A percentile compares a stretch with the other conserved stretches of the same genome.
These are phyloP conservation scores for Telmatherina bonti DNA, from an alignment of 2,797 vertebrate species.

Conservation along the genomic window DNA sequence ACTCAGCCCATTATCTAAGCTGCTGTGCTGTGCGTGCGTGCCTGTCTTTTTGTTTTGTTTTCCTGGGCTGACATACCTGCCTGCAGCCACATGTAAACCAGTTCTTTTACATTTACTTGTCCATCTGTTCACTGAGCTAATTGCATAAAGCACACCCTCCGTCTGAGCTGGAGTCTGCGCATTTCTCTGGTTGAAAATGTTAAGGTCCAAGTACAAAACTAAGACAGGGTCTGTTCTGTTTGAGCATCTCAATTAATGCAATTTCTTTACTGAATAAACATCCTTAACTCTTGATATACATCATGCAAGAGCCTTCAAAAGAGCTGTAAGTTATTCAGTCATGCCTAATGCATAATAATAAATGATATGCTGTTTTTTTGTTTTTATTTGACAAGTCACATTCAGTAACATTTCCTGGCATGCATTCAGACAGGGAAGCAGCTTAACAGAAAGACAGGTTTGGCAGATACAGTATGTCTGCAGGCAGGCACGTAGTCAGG, in stretches of 20 bases:
- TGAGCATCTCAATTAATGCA: not conserved
- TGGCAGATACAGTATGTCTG: not conserved
- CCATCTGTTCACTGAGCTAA: not conserved
- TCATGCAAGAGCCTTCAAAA: not conserved
- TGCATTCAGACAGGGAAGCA: conserved; percentile 3
- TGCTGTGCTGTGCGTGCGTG: too few relatives aligned
- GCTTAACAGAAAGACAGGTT: conserved; percentile 2
- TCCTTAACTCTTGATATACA: not conserved
- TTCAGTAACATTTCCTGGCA: not conserved
- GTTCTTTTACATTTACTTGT: not conserved
- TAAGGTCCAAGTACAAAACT: not conserved
- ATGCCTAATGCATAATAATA: conserved; percentile 4
- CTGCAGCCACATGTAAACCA: not conserved
- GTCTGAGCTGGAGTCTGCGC: not conserved
- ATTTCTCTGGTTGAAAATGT: not conserved
- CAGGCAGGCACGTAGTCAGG: conserved; percentile 7
- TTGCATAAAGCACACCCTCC: not conserved
- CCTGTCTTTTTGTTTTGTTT: not conserved
- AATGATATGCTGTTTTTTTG: conserved; percentile 9
- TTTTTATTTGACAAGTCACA: not conserved
- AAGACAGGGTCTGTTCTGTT: not conserved
- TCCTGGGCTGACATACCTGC: not conserved
- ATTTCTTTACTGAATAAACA: not conserved
- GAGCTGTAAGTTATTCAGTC: not conserved
- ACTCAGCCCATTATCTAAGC: too few relatives aligned